Conservation (phyloP, 64 coral and sea anemone genomes). For the Orbicella faveolata region DNA sequence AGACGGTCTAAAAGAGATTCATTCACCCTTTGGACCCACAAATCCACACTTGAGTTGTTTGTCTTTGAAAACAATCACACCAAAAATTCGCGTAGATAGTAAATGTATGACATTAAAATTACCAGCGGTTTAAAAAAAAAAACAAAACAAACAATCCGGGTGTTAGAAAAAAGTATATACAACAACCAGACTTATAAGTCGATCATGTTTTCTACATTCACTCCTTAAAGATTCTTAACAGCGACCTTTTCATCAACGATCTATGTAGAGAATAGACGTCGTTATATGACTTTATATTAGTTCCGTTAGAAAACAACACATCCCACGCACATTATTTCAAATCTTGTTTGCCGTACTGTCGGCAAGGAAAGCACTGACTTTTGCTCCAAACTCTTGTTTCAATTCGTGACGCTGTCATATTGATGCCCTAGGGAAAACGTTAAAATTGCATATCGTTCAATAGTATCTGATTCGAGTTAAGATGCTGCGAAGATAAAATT, state of each 20-base stretch:
- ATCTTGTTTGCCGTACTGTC: background rate
- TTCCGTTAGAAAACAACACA: background rate
- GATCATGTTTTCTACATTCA: background rate
- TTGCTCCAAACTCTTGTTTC: background rate
- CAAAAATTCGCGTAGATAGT: background rate
- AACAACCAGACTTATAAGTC: background rate
- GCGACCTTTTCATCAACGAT: too few relatives aligned
- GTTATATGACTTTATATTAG: background rate
- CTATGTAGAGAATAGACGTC: too few relatives aligned
- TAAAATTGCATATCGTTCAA: conserved; percentile 29
- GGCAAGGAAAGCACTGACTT: background rate
- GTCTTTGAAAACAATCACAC: background rate
- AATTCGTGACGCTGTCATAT: background rate
- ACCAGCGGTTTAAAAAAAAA: background rate
- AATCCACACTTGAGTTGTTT: background rate
- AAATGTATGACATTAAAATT: background rate
- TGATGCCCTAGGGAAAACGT: background rate
- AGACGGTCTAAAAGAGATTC: background rate
- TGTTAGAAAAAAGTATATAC: background rate
- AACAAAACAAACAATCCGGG: background rate
- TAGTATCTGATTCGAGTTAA: conserved; percentile 7
- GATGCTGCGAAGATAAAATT: conserved; percentile 23
- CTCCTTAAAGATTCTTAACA: background rate
- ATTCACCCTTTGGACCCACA: background rate
- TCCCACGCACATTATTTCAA: background rate